Base-by-base conservation (phyloP, 2,113 vertebrate genomes). In the Xenopus borealis region DNA sequence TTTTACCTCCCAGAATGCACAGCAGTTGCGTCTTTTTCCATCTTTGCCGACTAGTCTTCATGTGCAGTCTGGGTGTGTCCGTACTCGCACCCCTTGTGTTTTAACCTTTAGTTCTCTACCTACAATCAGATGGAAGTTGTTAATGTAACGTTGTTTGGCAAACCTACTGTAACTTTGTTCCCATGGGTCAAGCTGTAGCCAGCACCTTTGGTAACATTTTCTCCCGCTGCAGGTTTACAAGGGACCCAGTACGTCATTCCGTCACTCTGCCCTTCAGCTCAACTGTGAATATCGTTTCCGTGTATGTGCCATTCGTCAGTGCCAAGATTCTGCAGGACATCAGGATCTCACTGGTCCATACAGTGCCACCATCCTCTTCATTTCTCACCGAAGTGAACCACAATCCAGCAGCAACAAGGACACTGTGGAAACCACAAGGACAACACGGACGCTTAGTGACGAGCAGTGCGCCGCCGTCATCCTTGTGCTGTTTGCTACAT, bases 381-480 rank as follows among this genome's bases (percentile, higher is more conserved):
- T 93, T 77, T 93, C 93, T 64, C 94, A 94, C 88, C 91, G 93
- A 78, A 88, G 81, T 52, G 95, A 94, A 1, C 79, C 81, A 0
- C 82, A 84, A 20, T 81, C 90, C 27, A 82, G 85, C 82, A 65
- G 85, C 75, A 78, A 72, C 88, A 89, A 91, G 82, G 87, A 90
- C 85, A 76, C 86, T 72, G 78, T 86, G 9, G 94, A 92, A 78
- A 86, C 84, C 68, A 80, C 79, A 72, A 88, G 93, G 83, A 82
- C 90, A 75, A 82, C 86, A 70, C 92, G 93, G 79, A 91, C 93
- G 20, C 89, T 98, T 27, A 97, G 92, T 0, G 96, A 98, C 7
- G 95, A 98, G 87, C 95, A 95, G 91, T 98, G 95, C 40, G 95
- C 96, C 3, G 94, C 96, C 47, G 89, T 98, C 85, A 94, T 98